A percentile compares a stretch with the other conserved stretches of the same genome.
Evolutionary conservation across 2,888 invertebrate species (phyloP).

Genomic region (Andrena minutula): DNA sequence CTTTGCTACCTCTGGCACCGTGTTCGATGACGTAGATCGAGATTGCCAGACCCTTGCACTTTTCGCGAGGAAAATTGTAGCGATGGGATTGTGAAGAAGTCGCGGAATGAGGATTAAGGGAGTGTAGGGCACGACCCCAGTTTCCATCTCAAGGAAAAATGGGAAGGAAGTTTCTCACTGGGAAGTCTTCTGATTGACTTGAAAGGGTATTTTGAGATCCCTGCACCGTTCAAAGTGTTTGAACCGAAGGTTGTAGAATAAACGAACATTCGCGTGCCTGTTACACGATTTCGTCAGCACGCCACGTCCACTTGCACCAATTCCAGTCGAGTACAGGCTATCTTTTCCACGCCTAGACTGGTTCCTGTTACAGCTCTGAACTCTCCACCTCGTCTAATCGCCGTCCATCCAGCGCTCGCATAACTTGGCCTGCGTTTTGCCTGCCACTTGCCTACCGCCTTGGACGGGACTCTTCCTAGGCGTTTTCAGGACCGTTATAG

Average conservation of each 20-base stretch:
- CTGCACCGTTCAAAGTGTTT: too few species aligned
- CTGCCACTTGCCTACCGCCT: background rate
- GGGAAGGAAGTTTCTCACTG: too few species aligned
- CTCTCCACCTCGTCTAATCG: constrained; percentile 10
- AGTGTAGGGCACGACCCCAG: too few species aligned
- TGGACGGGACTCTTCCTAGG: background rate
- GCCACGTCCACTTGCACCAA: background rate
- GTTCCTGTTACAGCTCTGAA: constrained; percentile 2
- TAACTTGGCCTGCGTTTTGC: background rate
- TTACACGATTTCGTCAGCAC: too few species aligned
- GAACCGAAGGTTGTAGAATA: too few species aligned
- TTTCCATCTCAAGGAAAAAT: too few species aligned
- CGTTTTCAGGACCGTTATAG: too few species aligned
- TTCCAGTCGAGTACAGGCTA: background rate
- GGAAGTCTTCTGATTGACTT: too few species aligned
- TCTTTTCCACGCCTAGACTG: constrained; percentile 1
- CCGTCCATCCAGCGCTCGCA: constrained; percentile 1
- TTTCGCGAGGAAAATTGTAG: background rate
- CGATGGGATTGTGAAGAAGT: too few species aligned
- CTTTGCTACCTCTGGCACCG: background rate
- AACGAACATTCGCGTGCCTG: too few species aligned
- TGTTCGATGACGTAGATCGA: background rate
- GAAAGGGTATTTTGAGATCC: too few species aligned
- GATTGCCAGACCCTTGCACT: background rate
- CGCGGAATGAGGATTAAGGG: too few species aligned